Conservation (phyloP, 2,797 vertebrate genomes). For the Megaceryle alcyon region DNA sequence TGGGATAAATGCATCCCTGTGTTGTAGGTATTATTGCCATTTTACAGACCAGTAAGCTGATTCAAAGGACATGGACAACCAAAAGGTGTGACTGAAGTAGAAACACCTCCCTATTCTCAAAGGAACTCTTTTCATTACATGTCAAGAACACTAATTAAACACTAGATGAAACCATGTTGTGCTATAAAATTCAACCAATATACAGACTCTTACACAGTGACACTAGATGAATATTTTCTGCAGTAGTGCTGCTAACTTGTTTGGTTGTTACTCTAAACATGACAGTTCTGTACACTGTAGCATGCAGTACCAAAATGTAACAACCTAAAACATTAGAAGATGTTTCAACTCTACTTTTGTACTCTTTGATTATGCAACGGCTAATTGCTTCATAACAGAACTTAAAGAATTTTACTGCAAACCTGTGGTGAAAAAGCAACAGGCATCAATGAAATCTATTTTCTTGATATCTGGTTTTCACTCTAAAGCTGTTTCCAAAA, state of each 20-base stretch:
- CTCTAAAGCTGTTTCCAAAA: constrained; percentile 53
- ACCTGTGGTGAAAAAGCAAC: neutral
- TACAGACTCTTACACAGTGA: neutral
- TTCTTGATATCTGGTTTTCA: constrained; percentile 65
- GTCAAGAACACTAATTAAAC: neutral
- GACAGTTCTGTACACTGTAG: neutral
- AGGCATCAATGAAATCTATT: constrained; percentile 32
- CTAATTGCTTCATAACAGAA: neutral
- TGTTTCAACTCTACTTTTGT: neutral
- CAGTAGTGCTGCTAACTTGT: neutral
- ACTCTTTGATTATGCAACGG: neutral
- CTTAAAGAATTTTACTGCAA: neutral
- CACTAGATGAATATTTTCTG: neutral
- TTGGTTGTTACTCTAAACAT: neutral
- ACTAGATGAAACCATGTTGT: neutral
- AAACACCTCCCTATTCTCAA: neutral
- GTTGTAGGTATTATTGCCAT: neutral
- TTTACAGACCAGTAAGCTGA: neutral
- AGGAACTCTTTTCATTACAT: neutral
- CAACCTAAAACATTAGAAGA: neutral
- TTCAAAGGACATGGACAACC: neutral
- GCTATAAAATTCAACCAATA: neutral
- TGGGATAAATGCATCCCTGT: neutral
- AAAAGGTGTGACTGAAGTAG: neutral
- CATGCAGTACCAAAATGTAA: neutral